Base-by-base conservation (phyloP, 2,113 vertebrate genomes). In the Caloenas nicobarica region DNA sequence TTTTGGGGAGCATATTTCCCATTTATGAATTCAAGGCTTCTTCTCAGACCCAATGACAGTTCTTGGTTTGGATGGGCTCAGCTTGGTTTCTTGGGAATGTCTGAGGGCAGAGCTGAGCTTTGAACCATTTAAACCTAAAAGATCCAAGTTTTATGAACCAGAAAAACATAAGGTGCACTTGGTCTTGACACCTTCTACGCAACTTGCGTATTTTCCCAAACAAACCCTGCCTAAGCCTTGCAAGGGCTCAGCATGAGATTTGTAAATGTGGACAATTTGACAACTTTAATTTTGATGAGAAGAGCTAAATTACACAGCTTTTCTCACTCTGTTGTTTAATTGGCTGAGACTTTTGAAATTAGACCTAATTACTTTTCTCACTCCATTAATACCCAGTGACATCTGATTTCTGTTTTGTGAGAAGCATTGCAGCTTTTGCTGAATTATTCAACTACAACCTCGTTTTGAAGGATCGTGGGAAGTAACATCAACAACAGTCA, bases 291-390 rank as follows among this genome's bases (percentile, higher is more conserved):
- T 91, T 61, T 89, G 87, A 89, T 72, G 84, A 95, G 66, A 24
- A 72, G 73, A 85, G 56, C 61, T 89, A 65, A 94, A 91, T 71
- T 54, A 66, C 58, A 56, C 73, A 87, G 65, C 61, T 87, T 83
- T 89, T 82, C 86, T 95, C 66, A 53, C 84, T 56, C 73, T 82
- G 12, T 33, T 72, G 46, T 48, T 91, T 82, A 95, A 94, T 92
- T 94, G 66, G n/a, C 50, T 64, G 65, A 80, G 66, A 79, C 82
- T 68, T 70, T 78, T 96, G 87, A 95, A 97, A 94, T 96, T 91
- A 95, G 89, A 91, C 83, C 83, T 96, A 96, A 96, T 95, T 91
- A 89, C 86, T 94, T 86, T 88, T 85, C 94, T 92, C 77, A 57
- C 54, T 79, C 40, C 57, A 62, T 77, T 95, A 94, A 92, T 89